These are phyloP conservation scores for Paralvinella palmiformis DNA, from an alignment of 1,140 invertebrate species.

Conservation along the genomic window DNA sequence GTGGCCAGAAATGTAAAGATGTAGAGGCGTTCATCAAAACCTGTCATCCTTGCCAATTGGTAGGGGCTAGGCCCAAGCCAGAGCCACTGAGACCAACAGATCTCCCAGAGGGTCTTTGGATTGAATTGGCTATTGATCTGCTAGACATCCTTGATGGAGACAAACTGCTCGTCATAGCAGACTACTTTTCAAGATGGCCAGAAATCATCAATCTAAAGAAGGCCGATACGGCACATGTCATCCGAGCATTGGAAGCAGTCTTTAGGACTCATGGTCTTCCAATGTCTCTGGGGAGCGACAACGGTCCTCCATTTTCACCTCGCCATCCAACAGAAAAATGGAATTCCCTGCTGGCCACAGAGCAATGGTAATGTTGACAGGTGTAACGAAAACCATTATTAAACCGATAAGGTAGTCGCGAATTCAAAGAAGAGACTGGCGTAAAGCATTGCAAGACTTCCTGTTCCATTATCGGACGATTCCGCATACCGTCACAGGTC, in stretches of 20 bases:
- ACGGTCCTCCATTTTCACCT: conserved; percentile 14
- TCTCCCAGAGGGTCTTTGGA: background rate
- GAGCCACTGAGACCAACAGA: background rate
- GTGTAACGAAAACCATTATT: conserved; percentile 25
- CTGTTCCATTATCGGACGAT: conserved; percentile 23
- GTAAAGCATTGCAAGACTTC: conserved; percentile 22
- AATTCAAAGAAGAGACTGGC: conserved; percentile 21
- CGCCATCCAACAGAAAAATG: conserved; percentile 18
- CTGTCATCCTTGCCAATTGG: conserved; percentile 22
- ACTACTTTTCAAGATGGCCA: conserved; percentile 1
- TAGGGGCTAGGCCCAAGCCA: background rate
- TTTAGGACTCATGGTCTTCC: background rate
- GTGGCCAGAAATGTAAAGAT: conserved; percentile 34
- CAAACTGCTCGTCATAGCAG: background rate
- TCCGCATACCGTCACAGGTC: conserved; percentile 22
- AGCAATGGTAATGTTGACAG: conserved; percentile 28
- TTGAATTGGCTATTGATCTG: background rate
- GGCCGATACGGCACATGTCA: background rate
- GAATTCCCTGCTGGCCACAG: conserved; percentile 23
- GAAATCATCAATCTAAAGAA: too few relatives aligned
- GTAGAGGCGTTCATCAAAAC: conserved; percentile 30
- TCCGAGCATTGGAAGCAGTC: background rate
- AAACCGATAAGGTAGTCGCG: conserved; percentile 26
- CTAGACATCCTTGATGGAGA: background rate
- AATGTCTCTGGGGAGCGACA: background rate